Conservation (phyloP, 2,888 invertebrate species). For the Hanleya hanleyi region DNA sequence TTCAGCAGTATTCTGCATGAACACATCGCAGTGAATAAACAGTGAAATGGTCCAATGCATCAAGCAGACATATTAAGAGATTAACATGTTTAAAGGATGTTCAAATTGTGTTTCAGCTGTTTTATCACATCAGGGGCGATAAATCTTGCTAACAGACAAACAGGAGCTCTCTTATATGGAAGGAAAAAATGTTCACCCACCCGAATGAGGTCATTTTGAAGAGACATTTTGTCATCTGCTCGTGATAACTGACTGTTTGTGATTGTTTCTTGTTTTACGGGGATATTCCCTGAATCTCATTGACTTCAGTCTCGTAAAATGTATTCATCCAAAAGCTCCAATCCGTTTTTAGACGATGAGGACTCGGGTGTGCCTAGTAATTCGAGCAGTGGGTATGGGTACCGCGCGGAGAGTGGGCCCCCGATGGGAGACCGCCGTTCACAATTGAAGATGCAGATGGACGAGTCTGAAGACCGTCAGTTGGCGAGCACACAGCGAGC, state of each 20-base stretch:
- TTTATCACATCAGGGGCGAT: too few species aligned
- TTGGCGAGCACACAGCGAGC: slow-evolving; percentile 73
- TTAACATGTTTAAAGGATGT: too few species aligned
- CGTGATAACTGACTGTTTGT: background rate
- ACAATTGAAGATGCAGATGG: slow-evolving; percentile 47
- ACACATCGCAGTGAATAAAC: too few species aligned
- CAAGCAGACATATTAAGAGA: too few species aligned
- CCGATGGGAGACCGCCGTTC: slow-evolving; percentile 43
- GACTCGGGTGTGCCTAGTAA: slow-evolving; percentile 38
- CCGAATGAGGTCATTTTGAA: background rate
- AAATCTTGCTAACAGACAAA: too few species aligned
- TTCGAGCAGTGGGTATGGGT: slow-evolving; percentile 13
- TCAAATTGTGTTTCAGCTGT: too few species aligned
- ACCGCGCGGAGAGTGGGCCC: slow-evolving; percentile 23
- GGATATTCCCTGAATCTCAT: background rate
- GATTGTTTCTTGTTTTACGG: background rate
- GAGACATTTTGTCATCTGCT: background rate
- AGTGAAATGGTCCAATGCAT: too few species aligned
- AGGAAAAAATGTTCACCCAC: background rate
- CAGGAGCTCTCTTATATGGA: too few species aligned
- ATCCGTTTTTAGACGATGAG: slow-evolving; percentile 41
- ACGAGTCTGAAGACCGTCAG: slow-evolving; percentile 60
- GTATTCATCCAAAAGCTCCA: slow-evolving; percentile 17
- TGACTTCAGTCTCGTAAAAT: background rate
- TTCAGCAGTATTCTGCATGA: too few species aligned